Base-by-base conservation (phyloP, 2,113 vertebrate species). In the Gobio gobio region DNA sequence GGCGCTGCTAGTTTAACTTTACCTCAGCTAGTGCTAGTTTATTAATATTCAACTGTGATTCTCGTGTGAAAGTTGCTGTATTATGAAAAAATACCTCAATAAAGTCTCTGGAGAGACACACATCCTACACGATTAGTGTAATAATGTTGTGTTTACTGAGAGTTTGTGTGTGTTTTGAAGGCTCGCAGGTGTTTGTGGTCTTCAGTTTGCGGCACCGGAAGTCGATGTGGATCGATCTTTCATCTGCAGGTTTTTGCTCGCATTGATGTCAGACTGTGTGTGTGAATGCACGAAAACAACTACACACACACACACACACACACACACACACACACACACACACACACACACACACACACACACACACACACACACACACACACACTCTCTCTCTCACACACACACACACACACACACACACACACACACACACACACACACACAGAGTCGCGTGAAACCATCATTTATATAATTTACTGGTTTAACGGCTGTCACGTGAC, bases 361-460 rank as follows among this genome's bases (percentile, higher is more conserved):
- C 36, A 7, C 40, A 7, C 40, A 40, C 74, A 84, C 77, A 81
- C 26, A 90, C 87, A 58, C 40, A 40, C 74, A 84, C 77, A 81
- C 26, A 90, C 87, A 58, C n/a, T n/a, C n/a, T n/a, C n/a, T n/a
- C n/a, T n/a, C n/a, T n/a, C 45, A 63, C 90, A 79, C 74, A 68
- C 75, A 33, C 68, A 58, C 36, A 36, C 36, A 40, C 36, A 40
- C 40, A 40, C 74, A 84, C 77, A 81, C 26, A 90, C 87, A 58
- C 75, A 33, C 68, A 51, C 20, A n/a, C 68, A 51, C 36, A 5
- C 36, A 7, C 40, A 7, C 40, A 40, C 74, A 84, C 77, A 81
- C 26, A 90, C 87, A 58, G 70, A 33, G 63, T 51, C 20, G 54
- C 29, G 2, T 29, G 29, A 29, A 51, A 51, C 4, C 29, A 40